phyloP scores from a whole-genome alignment of 2,797 vertebrate genomes.

The Dryobates pubescens region DNA sequence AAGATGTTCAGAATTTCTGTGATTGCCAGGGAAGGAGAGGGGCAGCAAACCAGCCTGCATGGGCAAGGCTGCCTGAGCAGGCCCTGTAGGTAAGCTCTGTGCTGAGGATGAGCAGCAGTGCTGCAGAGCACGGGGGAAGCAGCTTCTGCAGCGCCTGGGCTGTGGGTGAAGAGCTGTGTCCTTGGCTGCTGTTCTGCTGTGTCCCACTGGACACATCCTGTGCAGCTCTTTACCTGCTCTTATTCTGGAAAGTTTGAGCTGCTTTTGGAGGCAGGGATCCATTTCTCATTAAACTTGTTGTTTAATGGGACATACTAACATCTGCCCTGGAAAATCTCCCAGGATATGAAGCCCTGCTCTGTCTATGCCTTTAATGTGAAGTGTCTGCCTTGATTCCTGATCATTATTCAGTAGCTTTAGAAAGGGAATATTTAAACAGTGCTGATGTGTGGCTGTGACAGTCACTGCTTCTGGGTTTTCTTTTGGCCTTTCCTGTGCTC shows the following conservation, averaged over 20 bases:
- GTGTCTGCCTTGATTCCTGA: background rate
- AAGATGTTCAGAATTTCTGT: background rate
- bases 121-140: background rate
- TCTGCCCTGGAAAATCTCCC: background rate
- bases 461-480: background rate
- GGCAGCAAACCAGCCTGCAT: background rate
- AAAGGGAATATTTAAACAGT: constrained; percentile 7
- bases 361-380: background rate
- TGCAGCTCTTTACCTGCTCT: background rate
- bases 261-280: background rate
- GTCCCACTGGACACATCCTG: background rate
- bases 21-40: background rate
- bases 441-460: background rate
- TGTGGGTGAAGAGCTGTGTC: background rate
- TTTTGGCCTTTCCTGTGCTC: background rate
- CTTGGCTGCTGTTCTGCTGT: background rate
- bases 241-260: background rate
- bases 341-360: background rate
- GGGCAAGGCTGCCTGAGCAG: background rate
- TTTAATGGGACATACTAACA: background rate
- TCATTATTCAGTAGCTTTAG: background rate
- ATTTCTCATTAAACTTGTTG: background rate
- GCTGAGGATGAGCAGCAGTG: background rate
- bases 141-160: background rate
- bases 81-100: background rate